These are phyloP conservation scores for Melikaiella ostensackeni DNA, from an alignment of 2,888 invertebrate genomes.

Conservation along the genomic window DNA sequence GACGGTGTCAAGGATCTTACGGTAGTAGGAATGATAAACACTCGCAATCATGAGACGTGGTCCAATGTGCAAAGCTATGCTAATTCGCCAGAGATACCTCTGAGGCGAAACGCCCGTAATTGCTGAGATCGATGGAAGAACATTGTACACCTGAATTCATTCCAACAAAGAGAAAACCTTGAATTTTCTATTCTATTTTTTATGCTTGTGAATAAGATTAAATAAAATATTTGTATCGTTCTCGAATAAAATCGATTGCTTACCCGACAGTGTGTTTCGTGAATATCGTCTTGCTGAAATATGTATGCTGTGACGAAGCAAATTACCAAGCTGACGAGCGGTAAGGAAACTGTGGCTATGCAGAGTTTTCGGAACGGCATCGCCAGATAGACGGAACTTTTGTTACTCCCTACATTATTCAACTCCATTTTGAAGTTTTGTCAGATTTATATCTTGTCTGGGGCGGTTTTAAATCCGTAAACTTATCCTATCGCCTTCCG, in stretches of 20 bases:
- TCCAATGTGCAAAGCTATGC: constrained; percentile 94
- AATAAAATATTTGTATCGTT: background rate
- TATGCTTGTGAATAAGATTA: background rate
- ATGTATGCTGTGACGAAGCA: constrained; percentile 94
- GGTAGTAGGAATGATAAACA: constrained; percentile 90
- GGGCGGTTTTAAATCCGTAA: constrained; percentile 1
- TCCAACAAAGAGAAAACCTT: constrained; percentile 15
- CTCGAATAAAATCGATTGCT: constrained; percentile 73
- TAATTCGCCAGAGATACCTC: constrained; percentile 94
- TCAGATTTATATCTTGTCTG: background rate
- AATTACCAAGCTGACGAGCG: constrained; percentile 89
- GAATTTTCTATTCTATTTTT: background rate
- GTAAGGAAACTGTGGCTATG: constrained; percentile 89
- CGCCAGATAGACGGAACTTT: constrained; percentile 82
- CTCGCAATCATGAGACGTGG: constrained; percentile 93
- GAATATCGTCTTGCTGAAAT: constrained; percentile 95
- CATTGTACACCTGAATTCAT: constrained; percentile 89
- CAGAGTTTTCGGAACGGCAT: constrained; percentile 89
- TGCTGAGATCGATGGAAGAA: constrained; percentile 96
- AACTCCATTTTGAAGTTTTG: constrained; percentile 67
- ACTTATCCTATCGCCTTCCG: background rate
- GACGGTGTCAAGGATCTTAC: constrained; percentile 82
- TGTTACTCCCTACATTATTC: constrained; percentile 70
- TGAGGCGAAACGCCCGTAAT: constrained; percentile 96
- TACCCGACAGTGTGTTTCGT: constrained; percentile 96